phyloP scores from a whole-genome alignment of 1,140 invertebrate genomes.

The Charaxes varanes region DNA sequence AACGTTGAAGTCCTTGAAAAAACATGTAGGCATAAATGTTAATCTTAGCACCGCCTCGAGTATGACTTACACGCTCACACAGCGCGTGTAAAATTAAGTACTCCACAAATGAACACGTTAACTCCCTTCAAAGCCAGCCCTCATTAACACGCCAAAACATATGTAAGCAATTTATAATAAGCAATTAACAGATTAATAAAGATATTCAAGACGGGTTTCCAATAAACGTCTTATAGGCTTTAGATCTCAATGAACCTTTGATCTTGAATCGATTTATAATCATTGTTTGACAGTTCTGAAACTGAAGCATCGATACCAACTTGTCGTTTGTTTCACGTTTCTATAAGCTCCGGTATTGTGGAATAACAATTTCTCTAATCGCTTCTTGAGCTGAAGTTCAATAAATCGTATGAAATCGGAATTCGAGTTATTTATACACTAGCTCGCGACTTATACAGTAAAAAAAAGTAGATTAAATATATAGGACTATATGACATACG shows the following conservation, averaged over 20 bases:
- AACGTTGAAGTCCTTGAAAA: neutral
- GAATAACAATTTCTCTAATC: too few species aligned
- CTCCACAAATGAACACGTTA: slow-evolving; percentile 28
- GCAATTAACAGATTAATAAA: slow-evolving; percentile 69
- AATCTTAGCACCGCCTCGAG: slow-evolving; percentile 3
- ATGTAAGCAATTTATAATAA: slow-evolving; percentile 58
- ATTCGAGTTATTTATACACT: neutral
- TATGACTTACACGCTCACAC: slow-evolving; percentile 5
- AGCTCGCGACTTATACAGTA: too few species aligned
- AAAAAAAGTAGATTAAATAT: too few species aligned
- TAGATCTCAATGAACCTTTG: slow-evolving; percentile 47
- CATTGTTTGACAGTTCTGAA: slow-evolving; percentile 58
- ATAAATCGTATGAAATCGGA: too few species aligned
- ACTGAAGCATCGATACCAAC: slow-evolving; percentile 32
- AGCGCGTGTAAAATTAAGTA: slow-evolving; percentile 22
- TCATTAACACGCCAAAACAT: slow-evolving; percentile 53
- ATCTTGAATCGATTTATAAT: slow-evolving; percentile 49
- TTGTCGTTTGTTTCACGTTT: slow-evolving; percentile 34
- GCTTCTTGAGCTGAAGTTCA: too few species aligned
- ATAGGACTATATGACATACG: too few species aligned
- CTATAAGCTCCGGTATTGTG: too few species aligned
- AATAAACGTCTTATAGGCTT: slow-evolving; percentile 41
- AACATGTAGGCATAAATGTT: slow-evolving; percentile 2
- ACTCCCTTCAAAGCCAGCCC: slow-evolving; percentile 44
- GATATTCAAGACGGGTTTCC: slow-evolving; percentile 54